A percentile compares a stretch with the other conserved stretches of the same genome.
These are phyloP conservation scores for Centropus bengalensis DNA, from an alignment of 2,113 vertebrate genomes.

Conservation along the genomic window DNA sequence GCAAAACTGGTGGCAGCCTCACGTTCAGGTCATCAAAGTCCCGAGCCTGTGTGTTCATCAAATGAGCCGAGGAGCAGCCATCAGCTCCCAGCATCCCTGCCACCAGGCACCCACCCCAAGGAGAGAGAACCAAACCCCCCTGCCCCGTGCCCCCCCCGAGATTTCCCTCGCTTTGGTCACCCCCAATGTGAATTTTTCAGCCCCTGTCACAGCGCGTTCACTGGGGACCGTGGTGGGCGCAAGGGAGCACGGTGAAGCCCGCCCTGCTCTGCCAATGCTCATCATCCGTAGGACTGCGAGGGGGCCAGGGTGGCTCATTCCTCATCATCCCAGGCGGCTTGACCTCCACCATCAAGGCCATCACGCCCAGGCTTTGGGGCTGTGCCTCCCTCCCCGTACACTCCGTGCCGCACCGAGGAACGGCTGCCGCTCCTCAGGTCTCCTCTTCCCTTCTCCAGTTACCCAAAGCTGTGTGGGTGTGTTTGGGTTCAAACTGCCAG, in stretches of 20 bases:
- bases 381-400: neutral
- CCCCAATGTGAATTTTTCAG: accelerated
- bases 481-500: neutral
- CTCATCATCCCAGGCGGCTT: accelerated
- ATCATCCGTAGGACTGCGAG: accelerated
- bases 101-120: neutral
- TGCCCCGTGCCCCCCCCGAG: accelerated
- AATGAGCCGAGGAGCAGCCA: neutral
- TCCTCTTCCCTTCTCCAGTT: neutral
- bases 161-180: neutral
- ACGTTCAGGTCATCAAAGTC: accelerated
- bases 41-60: accelerated
- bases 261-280: neutral
- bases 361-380: accelerated
- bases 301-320: neutral
- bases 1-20: neutral
- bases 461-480: neutral
- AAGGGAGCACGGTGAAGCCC: too few species aligned
- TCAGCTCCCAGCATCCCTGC: neutral
- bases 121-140: neutral
- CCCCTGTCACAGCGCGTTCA: accelerated
- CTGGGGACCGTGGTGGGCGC: accelerated
- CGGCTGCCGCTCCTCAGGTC: neutral
- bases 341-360: accelerated
- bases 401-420: accelerated